These are phyloP conservation scores for Pseudolaguvia tuberculata DNA, from an alignment of 2,113 vertebrate genomes.

Conservation along the genomic window DNA sequence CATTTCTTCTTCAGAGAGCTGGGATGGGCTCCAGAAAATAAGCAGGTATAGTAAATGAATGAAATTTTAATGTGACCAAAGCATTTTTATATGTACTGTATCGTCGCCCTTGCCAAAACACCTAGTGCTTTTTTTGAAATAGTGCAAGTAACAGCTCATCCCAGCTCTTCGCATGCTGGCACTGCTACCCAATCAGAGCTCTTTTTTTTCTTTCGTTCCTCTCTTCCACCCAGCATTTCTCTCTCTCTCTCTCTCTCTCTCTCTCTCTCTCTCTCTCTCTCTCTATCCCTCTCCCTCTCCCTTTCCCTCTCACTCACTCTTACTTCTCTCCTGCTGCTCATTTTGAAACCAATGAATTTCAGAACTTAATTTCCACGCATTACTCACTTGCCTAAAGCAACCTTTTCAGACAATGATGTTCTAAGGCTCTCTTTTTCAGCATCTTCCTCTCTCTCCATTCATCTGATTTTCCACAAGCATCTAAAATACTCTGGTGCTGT, in stretches of 20 bases:
- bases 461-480: conserved; percentile 16
- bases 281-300: conserved; percentile 16
- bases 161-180: conserved; percentile 25
- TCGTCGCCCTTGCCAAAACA: neutral
- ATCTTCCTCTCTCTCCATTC: conserved; percentile 41
- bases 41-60: too few relatives aligned
- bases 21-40: too few relatives aligned
- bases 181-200: conserved; percentile 32
- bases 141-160: neutral
- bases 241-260: neutral
- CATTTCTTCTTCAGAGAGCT: too few relatives aligned
- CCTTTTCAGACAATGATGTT: conserved; percentile 61
- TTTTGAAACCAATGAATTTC: conserved; percentile 77
- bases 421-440: conserved; percentile 40
- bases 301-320: conserved; percentile 25
- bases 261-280: neutral
- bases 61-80: too few relatives aligned
- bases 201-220: conserved; percentile 22
- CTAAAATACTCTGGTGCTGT: conserved; percentile 13
- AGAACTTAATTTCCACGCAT: conserved; percentile 73
- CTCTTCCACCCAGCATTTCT: too few relatives aligned
- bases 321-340: conserved; percentile 58
- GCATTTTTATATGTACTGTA: too few relatives aligned
- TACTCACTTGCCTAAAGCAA: conserved; percentile 63
- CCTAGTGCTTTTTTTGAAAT: conserved; percentile 34